These are phyloP conservation scores for Apis dorsata DNA, from an alignment of 1,140 invertebrate species.

Conservation along the genomic window DNA sequence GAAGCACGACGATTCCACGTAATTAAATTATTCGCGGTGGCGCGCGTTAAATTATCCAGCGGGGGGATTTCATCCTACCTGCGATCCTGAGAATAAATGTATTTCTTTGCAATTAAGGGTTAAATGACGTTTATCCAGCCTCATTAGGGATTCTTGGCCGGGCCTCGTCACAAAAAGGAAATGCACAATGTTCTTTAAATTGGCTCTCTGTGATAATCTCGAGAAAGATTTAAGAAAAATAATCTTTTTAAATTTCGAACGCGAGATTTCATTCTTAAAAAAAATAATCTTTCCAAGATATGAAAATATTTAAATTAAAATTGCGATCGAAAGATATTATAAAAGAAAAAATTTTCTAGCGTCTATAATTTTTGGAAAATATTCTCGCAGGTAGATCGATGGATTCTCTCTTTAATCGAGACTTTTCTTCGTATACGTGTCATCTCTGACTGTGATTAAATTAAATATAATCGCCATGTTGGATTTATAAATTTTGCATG, in stretches of 20 bases:
- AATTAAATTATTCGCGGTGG: constrained; percentile 41
- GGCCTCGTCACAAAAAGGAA: background rate
- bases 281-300: background rate
- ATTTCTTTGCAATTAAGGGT: background rate
- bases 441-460: background rate
- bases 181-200: background rate
- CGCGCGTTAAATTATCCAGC: constrained; percentile 17
- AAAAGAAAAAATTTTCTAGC: too few species aligned
- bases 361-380: too few species aligned
- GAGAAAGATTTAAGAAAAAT: too few species aligned
- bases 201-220: background rate
- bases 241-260: too few species aligned
- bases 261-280: too few species aligned
- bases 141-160: background rate
- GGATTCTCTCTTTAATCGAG: constrained; percentile 24
- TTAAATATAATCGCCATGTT: background rate
- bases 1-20: constrained; percentile 8
- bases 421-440: background rate
- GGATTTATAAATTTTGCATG: constrained; percentile 63
- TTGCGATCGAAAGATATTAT: too few species aligned
- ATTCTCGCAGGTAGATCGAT: too few species aligned
- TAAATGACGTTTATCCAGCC: background rate
- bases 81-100: background rate
- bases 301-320: background rate
- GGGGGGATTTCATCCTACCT: constrained; percentile 11